These are phyloP conservation scores for Cyaniris semiargus DNA, from an alignment of 2,888 invertebrate genomes.

Conservation along the genomic window DNA sequence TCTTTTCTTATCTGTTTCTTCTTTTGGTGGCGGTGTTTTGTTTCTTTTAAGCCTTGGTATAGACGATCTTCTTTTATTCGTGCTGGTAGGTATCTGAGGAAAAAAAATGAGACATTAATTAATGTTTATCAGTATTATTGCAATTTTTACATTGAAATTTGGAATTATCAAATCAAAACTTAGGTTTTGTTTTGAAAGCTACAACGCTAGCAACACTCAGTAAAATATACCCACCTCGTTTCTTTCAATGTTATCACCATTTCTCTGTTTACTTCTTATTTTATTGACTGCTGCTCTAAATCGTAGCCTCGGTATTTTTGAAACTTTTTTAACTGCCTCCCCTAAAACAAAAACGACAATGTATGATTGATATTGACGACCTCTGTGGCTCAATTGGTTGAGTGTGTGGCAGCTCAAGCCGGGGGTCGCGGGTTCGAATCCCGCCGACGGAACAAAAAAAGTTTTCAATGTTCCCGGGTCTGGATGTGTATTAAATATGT, in stretches of 20 bases:
- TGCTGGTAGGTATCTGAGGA: background rate
- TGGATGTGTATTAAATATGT: no score
- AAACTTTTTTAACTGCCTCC: constrained; percentile 46
- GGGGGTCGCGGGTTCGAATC: no score
- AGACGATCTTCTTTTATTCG: constrained; percentile 42
- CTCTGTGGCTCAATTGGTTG: no score
- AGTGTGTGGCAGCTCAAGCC: no score
- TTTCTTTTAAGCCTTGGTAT: constrained; percentile 50
- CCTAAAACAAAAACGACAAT: constrained; percentile 41
- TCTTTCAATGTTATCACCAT: constrained; percentile 42
- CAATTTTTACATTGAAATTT: no score
- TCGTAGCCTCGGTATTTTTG: constrained; percentile 58
- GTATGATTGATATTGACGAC: no score
- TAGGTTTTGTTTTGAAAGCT: no score
- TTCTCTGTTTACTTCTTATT: constrained; percentile 47
- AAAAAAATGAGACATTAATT: background rate
- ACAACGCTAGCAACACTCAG: background rate
- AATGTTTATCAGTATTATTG: no score
- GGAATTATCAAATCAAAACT: no score
- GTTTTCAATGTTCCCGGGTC: no score
- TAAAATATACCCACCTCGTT: constrained; percentile 41
- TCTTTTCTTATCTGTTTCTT: constrained; percentile 15
- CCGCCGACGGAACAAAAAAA: no score
- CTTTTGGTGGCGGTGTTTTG: constrained; percentile 37
- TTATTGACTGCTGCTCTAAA: constrained; percentile 56